A percentile compares a stretch with the other conserved stretches of the same genome.
Evolutionary conservation across 2,113 vertebrate genomes (phyloP).

Genomic region (Saguinus midas): DNA sequence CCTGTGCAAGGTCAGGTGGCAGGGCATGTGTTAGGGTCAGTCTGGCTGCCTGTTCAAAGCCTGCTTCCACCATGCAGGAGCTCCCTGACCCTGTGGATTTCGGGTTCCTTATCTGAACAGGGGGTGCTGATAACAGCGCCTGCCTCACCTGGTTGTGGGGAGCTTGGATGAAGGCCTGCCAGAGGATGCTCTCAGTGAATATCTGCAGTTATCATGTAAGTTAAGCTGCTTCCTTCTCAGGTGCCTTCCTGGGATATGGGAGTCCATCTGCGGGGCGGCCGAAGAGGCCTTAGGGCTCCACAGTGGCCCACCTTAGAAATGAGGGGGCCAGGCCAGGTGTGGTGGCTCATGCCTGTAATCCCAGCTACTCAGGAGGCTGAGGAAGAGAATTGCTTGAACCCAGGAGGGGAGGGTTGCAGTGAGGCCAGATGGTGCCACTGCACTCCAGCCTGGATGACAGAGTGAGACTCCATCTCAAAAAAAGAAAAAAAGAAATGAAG

Average conservation of each 20-base stretch:
- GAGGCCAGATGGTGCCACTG: too few relatives aligned
- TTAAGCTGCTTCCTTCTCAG: not conserved
- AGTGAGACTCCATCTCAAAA: too few relatives aligned
- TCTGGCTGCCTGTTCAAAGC: not conserved
- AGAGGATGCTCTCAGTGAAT: not conserved
- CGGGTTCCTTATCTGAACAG: not conserved
- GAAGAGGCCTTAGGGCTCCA: not conserved
- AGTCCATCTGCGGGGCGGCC: rapidly evolving
- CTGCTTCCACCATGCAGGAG: not conserved
- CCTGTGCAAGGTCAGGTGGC: not conserved
- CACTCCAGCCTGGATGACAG: too few relatives aligned
- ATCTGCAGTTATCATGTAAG: not conserved
- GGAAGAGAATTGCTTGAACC: too few relatives aligned
- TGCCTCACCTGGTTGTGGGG: not conserved
- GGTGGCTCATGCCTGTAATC: too few relatives aligned
- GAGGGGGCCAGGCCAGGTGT: rapidly evolving
- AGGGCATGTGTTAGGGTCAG: not conserved
- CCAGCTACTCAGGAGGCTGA: too few relatives aligned
- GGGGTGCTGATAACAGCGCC: not conserved
- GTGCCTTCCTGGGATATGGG: not conserved
- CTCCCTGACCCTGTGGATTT: not conserved
- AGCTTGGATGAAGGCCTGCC: not conserved
- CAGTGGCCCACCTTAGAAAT: not conserved
- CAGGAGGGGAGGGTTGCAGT: too few relatives aligned
- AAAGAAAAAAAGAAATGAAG: too few relatives aligned